These are phyloP conservation scores for Rhadina sibilatrix DNA, from an alignment of 2,113 vertebrate species.

Conservation along the genomic window DNA sequence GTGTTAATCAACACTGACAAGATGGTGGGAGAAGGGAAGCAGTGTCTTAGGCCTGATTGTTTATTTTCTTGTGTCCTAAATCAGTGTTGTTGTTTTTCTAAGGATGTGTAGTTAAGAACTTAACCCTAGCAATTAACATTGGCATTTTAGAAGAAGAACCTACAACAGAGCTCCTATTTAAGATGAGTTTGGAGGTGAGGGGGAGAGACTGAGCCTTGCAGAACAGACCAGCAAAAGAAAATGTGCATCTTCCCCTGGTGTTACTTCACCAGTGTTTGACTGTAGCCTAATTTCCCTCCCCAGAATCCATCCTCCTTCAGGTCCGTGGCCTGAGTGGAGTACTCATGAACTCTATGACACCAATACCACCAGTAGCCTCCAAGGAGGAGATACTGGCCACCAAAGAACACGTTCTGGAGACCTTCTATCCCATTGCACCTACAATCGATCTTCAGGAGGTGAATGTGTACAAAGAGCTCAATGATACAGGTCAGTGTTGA, in stretches of 20 bases:
- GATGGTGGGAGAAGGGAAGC: background rate
- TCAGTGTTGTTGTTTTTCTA: background rate
- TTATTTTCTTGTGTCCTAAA: background rate
- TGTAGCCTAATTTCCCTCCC: background rate
- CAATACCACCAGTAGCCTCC: slow-evolving; percentile 79
- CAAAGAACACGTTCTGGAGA: slow-evolving; percentile 73
- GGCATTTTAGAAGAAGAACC: background rate
- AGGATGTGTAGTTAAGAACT: background rate
- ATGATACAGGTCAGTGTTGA: slow-evolving; percentile 71
- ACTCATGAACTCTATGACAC: slow-evolving; percentile 75
- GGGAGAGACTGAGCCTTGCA: background rate
- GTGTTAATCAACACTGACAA: background rate
- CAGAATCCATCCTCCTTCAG: slow-evolving; percentile 87
- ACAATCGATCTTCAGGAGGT: slow-evolving; percentile 87
- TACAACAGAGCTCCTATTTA: background rate
- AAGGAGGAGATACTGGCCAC: slow-evolving; percentile 81
- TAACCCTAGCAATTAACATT: background rate
- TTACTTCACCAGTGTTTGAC: background rate
- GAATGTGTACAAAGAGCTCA: slow-evolving; percentile 76
- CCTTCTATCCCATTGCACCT: slow-evolving; percentile 88
- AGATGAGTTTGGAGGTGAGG: background rate
- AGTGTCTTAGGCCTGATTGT: background rate
- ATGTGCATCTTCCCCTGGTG: rapidly evolving
- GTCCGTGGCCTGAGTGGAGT: slow-evolving; percentile 80
- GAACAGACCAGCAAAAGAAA: background rate